A percentile compares a stretch with the other conserved stretches of the same genome.
phyloP scores from a whole-genome alignment of 2,888 invertebrate genomes.

The Pheosia gnoma region DNA sequence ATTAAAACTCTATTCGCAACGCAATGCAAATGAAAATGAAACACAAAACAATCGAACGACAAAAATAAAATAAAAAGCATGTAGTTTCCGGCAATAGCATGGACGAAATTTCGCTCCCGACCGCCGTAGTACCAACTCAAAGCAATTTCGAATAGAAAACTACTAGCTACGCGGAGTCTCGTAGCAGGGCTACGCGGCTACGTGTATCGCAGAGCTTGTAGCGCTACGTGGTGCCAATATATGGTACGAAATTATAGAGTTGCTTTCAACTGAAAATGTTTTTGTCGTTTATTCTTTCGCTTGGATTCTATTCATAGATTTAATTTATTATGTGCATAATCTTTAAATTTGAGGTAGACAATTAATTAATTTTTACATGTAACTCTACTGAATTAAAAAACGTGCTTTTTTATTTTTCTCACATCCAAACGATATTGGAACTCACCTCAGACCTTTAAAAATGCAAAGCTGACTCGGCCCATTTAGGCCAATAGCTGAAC shows the following conservation, averaged over 20 bases:
- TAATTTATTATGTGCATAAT: too few species aligned
- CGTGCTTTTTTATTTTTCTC: neutral
- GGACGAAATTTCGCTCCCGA: slow-evolving; percentile 24
- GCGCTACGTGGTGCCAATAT: slow-evolving; percentile 30
- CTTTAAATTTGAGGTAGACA: too few species aligned
- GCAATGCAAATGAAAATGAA: neutral
- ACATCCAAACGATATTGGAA: neutral
- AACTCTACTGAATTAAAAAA: too few species aligned
- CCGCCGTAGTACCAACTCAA: slow-evolving; percentile 26
- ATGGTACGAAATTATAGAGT: slow-evolving; percentile 16
- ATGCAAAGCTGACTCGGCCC: slow-evolving; percentile 25
- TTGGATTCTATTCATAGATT: too few species aligned
- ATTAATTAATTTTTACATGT: too few species aligned
- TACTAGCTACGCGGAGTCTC: slow-evolving; percentile 21
- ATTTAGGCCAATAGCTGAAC: slow-evolving; percentile 27
- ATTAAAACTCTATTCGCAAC: neutral
- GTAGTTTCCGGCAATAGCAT: slow-evolving; percentile 27
- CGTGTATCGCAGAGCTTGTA: slow-evolving; percentile 16
- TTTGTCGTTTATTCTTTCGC: too few species aligned
- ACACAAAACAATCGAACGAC: slow-evolving; percentile 32
- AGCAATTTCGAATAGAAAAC: slow-evolving; percentile 45
- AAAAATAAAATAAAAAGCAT: slow-evolving; percentile 27
- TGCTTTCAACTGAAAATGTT: neutral
- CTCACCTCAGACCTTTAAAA: slow-evolving; percentile 12
- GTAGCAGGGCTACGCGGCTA: slow-evolving; percentile 40